These are phyloP conservation scores for Pseudococcus jackbeardsleyi DNA, from an alignment of 2,888 invertebrate species.

Conservation along the genomic window DNA sequence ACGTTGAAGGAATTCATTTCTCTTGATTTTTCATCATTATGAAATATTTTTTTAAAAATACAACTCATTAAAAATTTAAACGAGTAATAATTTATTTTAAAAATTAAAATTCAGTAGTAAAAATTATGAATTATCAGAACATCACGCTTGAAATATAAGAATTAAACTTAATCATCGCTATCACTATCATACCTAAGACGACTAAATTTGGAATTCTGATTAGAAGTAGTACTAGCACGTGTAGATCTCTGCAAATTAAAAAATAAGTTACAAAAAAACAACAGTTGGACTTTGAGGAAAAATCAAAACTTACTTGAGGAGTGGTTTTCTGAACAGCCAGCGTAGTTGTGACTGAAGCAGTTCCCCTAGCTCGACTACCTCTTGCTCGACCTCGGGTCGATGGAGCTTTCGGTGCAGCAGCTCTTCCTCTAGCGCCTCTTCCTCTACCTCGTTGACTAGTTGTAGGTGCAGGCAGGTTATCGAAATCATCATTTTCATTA, in stretches of 20 bases:
- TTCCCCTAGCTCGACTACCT: conserved; percentile 54
- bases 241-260: conserved; percentile 40
- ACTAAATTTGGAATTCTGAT: conserved; percentile 12
- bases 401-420: conserved; percentile 46
- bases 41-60: background rate
- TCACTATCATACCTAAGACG: conserved; percentile 15
- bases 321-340: background rate
- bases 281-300: background rate
- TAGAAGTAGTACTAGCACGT: background rate
- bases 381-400: conserved; percentile 55
- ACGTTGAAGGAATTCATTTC: conserved; percentile 94
- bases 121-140: background rate
- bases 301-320: background rate
- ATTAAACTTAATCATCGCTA: background rate
- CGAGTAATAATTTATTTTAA: background rate
- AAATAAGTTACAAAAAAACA: background rate
- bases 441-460: conserved; percentile 19
- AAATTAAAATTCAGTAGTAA: background rate
- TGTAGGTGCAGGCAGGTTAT: background rate
- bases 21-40: conserved; percentile 71
- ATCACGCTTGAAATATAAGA: background rate
- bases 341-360: background rate
- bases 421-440: conserved; percentile 34
- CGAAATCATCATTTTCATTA: conserved; percentile 38
- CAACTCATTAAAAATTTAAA: background rate